Evolutionary conservation across 2,888 invertebrate species (phyloP), one percentile per base, ranked within the genome.

Genomic region (Glomeris marginata): DNA sequence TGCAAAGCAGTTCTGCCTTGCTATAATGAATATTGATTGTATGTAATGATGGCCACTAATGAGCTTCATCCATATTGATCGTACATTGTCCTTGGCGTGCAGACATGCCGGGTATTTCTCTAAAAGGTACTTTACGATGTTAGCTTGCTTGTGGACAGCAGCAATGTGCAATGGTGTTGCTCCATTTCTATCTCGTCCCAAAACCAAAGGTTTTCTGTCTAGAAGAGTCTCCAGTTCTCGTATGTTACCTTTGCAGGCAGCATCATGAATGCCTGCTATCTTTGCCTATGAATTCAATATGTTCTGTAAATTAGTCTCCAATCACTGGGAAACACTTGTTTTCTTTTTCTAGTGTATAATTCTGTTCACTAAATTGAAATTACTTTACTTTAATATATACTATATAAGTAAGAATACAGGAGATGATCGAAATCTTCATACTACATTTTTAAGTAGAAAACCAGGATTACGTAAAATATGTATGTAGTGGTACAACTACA

Each of bases 191-290:
- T 58, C 61, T 20, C 61, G 55, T 41, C 59, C 58, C 41, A 57
- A 58, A 21, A 58, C 60, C 52, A 53, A 33, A 74, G 88, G 87
- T 63, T 90, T 80, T 57, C 92, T 72, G 68, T 92, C 86, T 61
- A 90, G 67, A 1, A 87, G 80, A 58, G 84, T 78, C 68, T 88
- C 88, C 49, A 92, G 72, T 58, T 87, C 84, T 58, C 83, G 72
- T 55, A 92, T 72, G 62, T 81, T 84, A 2, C 92, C 92, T 58
- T 83, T 80, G 59, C 79, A 77, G 16, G 90, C 83, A 33, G 90
- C 86, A 59, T 79, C 69, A 64, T 92, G 92, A 28, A 92, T 87
- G 53, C 81, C 77, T 56, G 83, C 81, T 57, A 92, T 91, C 76
- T 92, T 92, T 58, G 79, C 77, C 90, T 91, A 60, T 21, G 36